Conservation (phyloP, 1,140 invertebrate genomes). For the Penaeus japonicus region DNA sequence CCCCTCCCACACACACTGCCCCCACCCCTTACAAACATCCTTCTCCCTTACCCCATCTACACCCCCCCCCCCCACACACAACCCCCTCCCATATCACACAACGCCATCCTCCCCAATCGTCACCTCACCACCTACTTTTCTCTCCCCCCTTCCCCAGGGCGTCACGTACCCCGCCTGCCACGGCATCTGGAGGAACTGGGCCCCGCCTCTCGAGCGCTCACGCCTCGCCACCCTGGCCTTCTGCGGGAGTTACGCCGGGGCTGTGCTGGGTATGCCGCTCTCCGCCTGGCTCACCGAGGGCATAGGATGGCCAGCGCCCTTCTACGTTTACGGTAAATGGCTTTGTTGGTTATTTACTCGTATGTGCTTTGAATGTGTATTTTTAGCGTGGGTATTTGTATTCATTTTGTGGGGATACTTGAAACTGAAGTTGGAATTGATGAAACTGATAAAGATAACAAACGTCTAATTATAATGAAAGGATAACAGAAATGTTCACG, state of each 20-base stretch:
- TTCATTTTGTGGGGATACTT: too few species aligned
- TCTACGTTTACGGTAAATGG: constrained; percentile 92
- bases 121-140: neutral
- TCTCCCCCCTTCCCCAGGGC: constrained; percentile 72
- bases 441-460: too few species aligned
- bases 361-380: too few species aligned
- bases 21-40: too few species aligned
- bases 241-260: constrained; percentile 95
- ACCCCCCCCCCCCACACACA: too few species aligned
- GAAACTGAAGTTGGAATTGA: too few species aligned
- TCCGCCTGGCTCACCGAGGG: constrained; percentile 89
- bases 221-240: constrained; percentile 96
- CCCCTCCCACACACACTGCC: too few species aligned
- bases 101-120: neutral
- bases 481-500: too few species aligned
- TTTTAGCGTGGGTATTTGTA: too few species aligned
- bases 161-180: constrained; percentile 99
- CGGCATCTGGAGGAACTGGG: constrained; percentile 99
- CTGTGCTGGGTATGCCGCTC: constrained; percentile 92
- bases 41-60: too few species aligned
- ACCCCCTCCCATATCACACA: too few species aligned
- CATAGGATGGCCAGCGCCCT: constrained; percentile 93
- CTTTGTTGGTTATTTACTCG: neutral
- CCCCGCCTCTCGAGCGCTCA: constrained; percentile 94
- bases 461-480: too few species aligned